Base-by-base conservation (phyloP, 1,140 invertebrate genomes). In the roundworm (Caenorhabditis elegans) region DNA sequence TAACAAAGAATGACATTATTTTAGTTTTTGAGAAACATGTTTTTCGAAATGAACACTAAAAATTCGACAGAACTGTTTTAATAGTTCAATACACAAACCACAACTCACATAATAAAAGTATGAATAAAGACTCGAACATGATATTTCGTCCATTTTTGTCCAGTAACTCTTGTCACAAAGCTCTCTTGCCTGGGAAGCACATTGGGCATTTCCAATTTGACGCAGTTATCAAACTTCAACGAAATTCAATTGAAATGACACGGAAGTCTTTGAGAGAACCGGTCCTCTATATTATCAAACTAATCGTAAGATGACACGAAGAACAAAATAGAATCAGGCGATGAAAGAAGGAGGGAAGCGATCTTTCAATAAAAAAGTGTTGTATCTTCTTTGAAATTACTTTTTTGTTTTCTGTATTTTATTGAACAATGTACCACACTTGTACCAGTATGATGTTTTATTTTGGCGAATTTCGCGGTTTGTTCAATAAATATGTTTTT, bases 51-150 rank as follows among this genome's bases (percentile, higher is more conserved):
- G n/a, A n/a, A n/a, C n/a, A n/a, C n/a, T n/a, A n/a, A n/a, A n/a
- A n/a, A n/a, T n/a, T n/a, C n/a, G n/a, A n/a, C n/a, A n/a, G n/a
- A n/a, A n/a, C n/a, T n/a, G n/a, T n/a, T n/a, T n/a, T 43, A 43
- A 43, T 43, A 43, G 15, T 43, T 43, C 39, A 43, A 43, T 43
- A 43, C n/a, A n/a, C n/a, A 6, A 34, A 49, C 2, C 28, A 36
- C 26, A 47, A 79, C 49, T 51, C 31, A 83, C 82, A 39, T 55
- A 46, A 65, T 47, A 34, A 83, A 83, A 13, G 82, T 83, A 26
- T 82, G 53, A 36, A 46, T 39, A 28, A 83, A 83, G 8, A 83
- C 82, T 15, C 31, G 17, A 31, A 76, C 39, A 78, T 82, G 81
- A 24, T 60, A 51, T 36, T 28, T n/a, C 11, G 75, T 78, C 79